Conservation (phyloP, 2,888 invertebrate species). For the Agrochola lychnidis region DNA sequence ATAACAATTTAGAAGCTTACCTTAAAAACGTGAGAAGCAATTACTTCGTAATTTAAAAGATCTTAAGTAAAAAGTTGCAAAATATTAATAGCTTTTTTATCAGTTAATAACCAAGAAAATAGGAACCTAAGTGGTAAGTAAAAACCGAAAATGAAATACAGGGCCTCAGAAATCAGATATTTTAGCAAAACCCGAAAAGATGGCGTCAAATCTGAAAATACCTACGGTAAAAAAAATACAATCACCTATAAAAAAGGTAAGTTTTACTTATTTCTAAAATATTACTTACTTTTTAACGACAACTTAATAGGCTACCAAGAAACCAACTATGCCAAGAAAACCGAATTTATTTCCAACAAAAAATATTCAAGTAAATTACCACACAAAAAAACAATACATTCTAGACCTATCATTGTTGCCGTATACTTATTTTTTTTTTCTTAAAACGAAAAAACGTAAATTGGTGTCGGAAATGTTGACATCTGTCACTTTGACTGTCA, state of each 20-base stretch:
- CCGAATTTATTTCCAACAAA: neutral
- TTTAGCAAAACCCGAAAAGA: neutral
- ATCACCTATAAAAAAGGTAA: neutral
- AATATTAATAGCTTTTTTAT: neutral
- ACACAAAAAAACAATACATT: constrained; percentile 19
- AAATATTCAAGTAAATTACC: constrained; percentile 15
- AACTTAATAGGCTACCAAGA: constrained; percentile 16
- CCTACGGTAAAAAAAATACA: neutral
- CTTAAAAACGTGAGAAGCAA: constrained; percentile 29
- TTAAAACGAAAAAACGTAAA: constrained; percentile 55
- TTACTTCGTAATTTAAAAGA: constrained; percentile 20
- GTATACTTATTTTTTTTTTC: constrained; percentile 24
- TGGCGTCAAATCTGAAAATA: too few relatives aligned
- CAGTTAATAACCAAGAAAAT: too few relatives aligned
- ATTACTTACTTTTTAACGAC: neutral
- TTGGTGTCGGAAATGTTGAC: constrained; percentile 64
- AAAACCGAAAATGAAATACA: neutral
- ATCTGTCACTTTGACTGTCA: constrained; percentile 72
- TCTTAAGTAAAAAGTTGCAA: constrained; percentile 2
- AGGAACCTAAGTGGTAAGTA: too few relatives aligned
- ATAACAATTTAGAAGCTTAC: constrained; percentile 24
- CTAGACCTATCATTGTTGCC: constrained; percentile 2
- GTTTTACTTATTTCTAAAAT: neutral
- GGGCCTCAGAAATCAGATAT: neutral
- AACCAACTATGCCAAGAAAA: too few relatives aligned